These are phyloP conservation scores for Rhagonycha fulva DNA, from an alignment of 2,888 invertebrate genomes.

Conservation along the genomic window DNA sequence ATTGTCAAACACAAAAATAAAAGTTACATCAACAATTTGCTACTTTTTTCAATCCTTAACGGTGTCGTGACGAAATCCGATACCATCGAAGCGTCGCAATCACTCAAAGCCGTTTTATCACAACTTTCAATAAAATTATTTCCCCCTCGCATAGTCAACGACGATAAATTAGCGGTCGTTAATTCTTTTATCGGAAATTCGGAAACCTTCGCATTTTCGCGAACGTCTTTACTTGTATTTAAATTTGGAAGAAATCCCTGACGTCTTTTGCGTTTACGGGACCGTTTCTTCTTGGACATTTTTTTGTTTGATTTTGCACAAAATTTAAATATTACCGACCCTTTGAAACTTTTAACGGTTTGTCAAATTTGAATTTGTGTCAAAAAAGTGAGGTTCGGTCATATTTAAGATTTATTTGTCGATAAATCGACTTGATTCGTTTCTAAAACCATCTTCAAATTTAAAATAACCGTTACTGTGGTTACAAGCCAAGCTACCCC, in stretches of 20 bases:
- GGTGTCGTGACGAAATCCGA: neutral
- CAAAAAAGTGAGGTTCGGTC: neutral
- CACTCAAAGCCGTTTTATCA: neutral
- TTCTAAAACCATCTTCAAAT: neutral
- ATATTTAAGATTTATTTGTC: neutral
- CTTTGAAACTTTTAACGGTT: neutral
- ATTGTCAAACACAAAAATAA: neutral
- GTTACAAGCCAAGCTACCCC: neutral
- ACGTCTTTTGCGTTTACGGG: neutral
- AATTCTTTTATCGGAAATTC: neutral
- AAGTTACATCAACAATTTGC: neutral
- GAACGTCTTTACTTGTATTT: neutral
- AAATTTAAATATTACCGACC: neutral
- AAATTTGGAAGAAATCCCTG: neutral
- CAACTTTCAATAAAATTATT: neutral
- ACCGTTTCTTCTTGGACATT: conserved; percentile 10
- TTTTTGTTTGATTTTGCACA: neutral
- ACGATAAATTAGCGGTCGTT: neutral
- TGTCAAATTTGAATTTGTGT: neutral
- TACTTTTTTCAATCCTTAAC: neutral
- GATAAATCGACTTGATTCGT: neutral
- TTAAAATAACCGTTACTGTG: neutral
- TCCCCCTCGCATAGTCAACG: neutral
- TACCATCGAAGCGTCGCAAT: neutral
- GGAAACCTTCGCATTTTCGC: neutral